These are phyloP conservation scores for Pocillopora verrucosa DNA, from an alignment of 64 coral and sea anemone species.

Conservation along the genomic window DNA sequence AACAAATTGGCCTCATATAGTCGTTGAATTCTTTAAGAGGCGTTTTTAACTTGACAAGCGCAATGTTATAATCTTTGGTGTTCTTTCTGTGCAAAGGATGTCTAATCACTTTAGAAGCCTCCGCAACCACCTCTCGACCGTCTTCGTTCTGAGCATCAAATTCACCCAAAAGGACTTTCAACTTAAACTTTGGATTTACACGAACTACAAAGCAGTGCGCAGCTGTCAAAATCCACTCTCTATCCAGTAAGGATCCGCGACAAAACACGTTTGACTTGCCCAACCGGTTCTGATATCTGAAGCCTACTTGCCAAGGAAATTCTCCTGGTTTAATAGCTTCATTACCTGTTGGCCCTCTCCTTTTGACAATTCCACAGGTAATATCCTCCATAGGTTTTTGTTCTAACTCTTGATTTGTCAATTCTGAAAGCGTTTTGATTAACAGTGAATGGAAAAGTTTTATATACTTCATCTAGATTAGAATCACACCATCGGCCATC, in stretches of 20 bases:
- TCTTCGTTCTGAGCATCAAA: conserved; percentile 44
- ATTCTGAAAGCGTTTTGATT: neutral
- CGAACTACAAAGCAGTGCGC: conserved; percentile 53
- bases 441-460: too few relatives aligned
- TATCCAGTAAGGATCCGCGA: conserved; percentile 66
- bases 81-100: neutral
- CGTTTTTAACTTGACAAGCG: conserved; percentile 50
- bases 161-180: conserved; percentile 38
- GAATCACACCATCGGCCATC: too few relatives aligned
- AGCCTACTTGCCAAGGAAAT: conserved; percentile 38
- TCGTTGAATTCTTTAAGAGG: conserved; percentile 31
- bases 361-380: conserved; percentile 27
- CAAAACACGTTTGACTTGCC: conserved; percentile 49
- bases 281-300: conserved; percentile 2
- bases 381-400: conserved; percentile 10
- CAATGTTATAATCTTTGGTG: conserved; percentile 51
- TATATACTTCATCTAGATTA: too few relatives aligned
- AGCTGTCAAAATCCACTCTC: conserved; percentile 61
- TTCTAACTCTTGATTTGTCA: conserved; percentile 12
- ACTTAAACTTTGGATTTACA: neutral
- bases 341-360: neutral
- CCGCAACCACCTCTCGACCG: conserved; percentile 39
- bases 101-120: conserved; percentile 33
- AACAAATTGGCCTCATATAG: conserved; percentile 44
- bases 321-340: conserved; percentile 29